A percentile compares a stretch with the other conserved stretches of the same genome.
Conservation (phyloP, 37 sponge, comb jelly and placozoan species). For the Halisarca cf. caerulea region DNA sequence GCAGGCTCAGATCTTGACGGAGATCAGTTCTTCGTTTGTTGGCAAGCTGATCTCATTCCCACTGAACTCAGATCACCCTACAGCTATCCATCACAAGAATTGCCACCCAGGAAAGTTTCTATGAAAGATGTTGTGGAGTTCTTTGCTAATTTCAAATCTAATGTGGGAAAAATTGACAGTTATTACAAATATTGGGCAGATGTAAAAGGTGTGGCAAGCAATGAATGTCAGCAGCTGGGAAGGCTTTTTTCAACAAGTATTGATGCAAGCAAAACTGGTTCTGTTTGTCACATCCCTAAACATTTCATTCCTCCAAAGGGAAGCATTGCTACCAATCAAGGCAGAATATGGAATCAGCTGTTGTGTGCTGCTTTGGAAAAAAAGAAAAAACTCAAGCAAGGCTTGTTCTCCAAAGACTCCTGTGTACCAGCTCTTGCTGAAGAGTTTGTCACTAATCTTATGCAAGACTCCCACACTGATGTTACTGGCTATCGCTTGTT, state of each 20-base stretch:
- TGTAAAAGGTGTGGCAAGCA: constrained; percentile 40
- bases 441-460: constrained; percentile 49
- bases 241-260: constrained; percentile 63
- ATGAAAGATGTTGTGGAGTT: constrained; percentile 41
- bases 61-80: constrained; percentile 46
- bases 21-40: constrained; percentile 84
- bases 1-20: constrained; percentile 89
- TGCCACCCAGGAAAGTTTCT: not conserved
- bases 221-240: constrained; percentile 69
- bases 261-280: constrained; percentile 80
- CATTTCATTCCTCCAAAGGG: constrained; percentile 42
- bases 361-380: constrained; percentile 36
- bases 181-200: constrained; percentile 76
- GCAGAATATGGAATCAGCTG: constrained; percentile 63
- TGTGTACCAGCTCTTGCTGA: constrained; percentile 29
- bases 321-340: not conserved
- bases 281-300: constrained; percentile 35
- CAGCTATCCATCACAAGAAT: constrained; percentile 50
- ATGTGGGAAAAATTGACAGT: constrained; percentile 52
- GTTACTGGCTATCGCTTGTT: constrained; percentile 60
- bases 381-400: constrained; percentile 24
- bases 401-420: not conserved
- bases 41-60: constrained; percentile 71
- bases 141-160: constrained; percentile 55
- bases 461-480: constrained; percentile 11